Conservation (phyloP, 2,113 vertebrate species). For the Phaethornis superciliosus region DNA sequence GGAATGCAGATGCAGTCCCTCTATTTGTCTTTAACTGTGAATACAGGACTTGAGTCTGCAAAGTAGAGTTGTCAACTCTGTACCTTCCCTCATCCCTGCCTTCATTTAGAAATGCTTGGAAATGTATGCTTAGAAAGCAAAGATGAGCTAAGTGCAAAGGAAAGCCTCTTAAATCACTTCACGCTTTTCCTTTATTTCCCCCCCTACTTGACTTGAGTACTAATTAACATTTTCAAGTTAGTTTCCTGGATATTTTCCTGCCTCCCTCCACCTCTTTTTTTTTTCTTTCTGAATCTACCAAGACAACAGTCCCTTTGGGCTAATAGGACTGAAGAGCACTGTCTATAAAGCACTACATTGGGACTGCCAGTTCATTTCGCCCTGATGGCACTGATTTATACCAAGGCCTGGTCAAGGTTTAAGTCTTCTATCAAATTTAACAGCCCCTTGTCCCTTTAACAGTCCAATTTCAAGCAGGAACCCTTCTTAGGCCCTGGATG, state of each 20-base stretch:
- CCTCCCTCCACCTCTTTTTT: background rate
- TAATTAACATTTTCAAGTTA: background rate
- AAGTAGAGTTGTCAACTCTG: background rate
- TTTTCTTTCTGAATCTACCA: background rate
- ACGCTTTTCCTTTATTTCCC: no score
- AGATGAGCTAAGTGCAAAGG: conserved; percentile 29
- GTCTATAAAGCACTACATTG: background rate
- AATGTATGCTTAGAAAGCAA: conserved; percentile 53
- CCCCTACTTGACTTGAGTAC: no score
- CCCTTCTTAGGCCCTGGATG: conserved; percentile 45
- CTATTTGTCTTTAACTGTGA: background rate
- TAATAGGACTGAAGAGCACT: background rate
- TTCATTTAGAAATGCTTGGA: conserved; percentile 20
- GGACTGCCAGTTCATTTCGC: conserved; percentile 21
- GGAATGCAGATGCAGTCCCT: background rate
- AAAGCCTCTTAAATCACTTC: conserved; percentile 4
- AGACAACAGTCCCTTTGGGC: background rate
- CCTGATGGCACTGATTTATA: conserved; percentile 7
- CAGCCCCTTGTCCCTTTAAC: conserved; percentile 55
- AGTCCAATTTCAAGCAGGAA: conserved; percentile 26
- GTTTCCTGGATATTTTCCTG: background rate
- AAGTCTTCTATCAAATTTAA: conserved; percentile 46
- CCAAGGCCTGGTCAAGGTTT: conserved; percentile 26
- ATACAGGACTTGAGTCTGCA: background rate
- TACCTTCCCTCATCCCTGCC: background rate